Percentiles rank a stretch among this genome's conserved stretches.
Conservation (phyloP, 2,888 invertebrate species). For the Bombylius major region DNA sequence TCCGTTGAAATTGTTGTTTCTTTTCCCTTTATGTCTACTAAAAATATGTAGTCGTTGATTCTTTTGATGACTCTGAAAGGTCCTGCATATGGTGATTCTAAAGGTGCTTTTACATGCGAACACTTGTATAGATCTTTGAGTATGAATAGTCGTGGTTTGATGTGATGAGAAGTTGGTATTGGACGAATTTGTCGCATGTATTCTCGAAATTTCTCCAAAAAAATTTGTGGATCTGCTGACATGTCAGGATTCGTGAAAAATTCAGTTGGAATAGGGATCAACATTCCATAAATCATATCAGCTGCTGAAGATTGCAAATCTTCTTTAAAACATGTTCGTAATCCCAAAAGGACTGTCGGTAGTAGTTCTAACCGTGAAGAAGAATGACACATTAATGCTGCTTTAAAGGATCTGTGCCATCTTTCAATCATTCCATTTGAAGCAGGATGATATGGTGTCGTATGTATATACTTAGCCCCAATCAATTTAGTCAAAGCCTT, state of each 20-base stretch:
- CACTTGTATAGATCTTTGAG: constrained; percentile 3
- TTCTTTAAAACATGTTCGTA: constrained; percentile 21
- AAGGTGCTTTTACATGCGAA: background rate
- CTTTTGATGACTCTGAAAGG: no score
- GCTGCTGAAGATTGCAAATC: constrained; percentile 21
- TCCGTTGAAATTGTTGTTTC: no score
- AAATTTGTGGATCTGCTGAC: constrained; percentile 4
- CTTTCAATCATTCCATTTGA: constrained; percentile 31
- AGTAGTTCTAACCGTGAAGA: constrained; percentile 21
- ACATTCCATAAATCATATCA: constrained; percentile 22
- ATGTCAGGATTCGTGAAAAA: background rate
- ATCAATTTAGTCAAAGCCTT: background rate
- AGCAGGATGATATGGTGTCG: constrained; percentile 27
- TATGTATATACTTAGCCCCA: constrained; percentile 9
- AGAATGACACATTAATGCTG: constrained; percentile 22
- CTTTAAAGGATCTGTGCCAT: constrained; percentile 30
- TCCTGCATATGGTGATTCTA: no score
- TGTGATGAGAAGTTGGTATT: constrained; percentile 3
- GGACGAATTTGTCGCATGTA: constrained; percentile 3
- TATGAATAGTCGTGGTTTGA: background rate
- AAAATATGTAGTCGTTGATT: no score
- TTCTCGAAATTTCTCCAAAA: constrained; percentile 6
- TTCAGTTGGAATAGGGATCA: constrained; percentile 17
- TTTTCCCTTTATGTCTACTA: background rate
- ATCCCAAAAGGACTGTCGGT: constrained; percentile 25